Percentiles rank a stretch among this genome's conserved stretches.
phyloP scores from a whole-genome alignment of 2,888 invertebrate genomes.

The Zaprionus obscuricornis region DNA sequence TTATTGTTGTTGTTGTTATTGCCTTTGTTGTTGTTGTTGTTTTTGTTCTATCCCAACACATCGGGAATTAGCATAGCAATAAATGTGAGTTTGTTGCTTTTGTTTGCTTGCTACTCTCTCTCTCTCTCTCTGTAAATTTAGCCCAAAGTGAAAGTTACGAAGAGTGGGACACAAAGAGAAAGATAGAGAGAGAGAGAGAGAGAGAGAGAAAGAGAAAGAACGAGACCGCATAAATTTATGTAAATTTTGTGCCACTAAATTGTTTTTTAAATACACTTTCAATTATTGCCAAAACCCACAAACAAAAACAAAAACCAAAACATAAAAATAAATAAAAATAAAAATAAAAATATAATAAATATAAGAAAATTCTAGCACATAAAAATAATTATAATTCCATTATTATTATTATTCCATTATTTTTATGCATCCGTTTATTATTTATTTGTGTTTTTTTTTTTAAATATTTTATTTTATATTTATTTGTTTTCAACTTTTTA shows the following conservation, averaged over 20 bases:
- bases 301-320: constrained; percentile 24
- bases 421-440: neutral
- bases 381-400: constrained; percentile 29
- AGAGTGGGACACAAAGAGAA: no score
- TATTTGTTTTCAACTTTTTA: neutral
- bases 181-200: no score
- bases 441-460: neutral
- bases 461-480: neutral
- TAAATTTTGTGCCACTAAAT: constrained; percentile 65
- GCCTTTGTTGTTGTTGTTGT: constrained; percentile 51
- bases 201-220: no score
- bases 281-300: constrained; percentile 58
- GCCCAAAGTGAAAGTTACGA: no score
- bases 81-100: constrained; percentile 58
- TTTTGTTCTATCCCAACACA: constrained; percentile 49
- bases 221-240: constrained; percentile 65
- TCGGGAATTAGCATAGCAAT: constrained; percentile 74
- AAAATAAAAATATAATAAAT: constrained; percentile 13
- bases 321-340: constrained; percentile 11
- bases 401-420: neutral
- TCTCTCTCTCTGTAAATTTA: constrained; percentile 1
- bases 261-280: constrained; percentile 77
- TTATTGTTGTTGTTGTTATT: constrained; percentile 46
- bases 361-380: constrained; percentile 10
- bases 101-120: constrained; percentile 50